Percentiles rank a stretch among this genome's conserved stretches.
Evolutionary conservation across 2,888 invertebrate species (phyloP).

Genomic region (Protophormia terraenovae): DNA sequence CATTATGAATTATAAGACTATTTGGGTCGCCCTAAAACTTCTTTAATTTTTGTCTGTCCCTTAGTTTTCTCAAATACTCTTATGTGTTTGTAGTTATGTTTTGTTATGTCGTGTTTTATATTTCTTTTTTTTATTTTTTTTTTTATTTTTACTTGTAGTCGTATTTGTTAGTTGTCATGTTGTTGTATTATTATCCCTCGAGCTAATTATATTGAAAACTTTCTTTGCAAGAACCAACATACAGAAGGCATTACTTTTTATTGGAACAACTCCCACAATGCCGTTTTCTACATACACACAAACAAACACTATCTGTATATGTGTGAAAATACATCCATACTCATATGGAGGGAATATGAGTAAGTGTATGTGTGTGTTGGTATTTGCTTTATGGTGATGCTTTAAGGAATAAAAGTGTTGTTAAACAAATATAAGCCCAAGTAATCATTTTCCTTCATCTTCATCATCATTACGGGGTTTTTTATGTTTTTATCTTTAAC

Average conservation of each 20-base stretch:
- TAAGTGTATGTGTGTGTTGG: not conserved
- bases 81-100: not conserved
- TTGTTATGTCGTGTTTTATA: not conserved
- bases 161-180: conserved; percentile 57
- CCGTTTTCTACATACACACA: not conserved
- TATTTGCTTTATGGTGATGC: conserved; percentile 14
- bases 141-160: not conserved
- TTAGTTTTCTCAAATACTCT: conserved; percentile 10
- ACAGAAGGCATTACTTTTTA: conserved; percentile 36
- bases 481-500: not conserved
- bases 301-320: not conserved
- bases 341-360: not conserved
- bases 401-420: conserved; percentile 42
- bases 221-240: conserved; percentile 55
- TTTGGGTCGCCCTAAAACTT: too few relatives aligned
- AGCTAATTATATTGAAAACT: conserved; percentile 78
- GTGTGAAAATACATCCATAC: not conserved
- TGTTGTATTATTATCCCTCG: conserved; percentile 67
- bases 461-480: not conserved
- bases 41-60: not conserved
- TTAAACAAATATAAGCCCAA: conserved; percentile 44
- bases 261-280: conserved; percentile 44
- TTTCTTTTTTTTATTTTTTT: too few relatives aligned
- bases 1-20: too few relatives aligned
- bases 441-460: conserved; percentile 30